Conservation (phyloP, 2,113 vertebrate species). For the Cheilinus undulatus region DNA sequence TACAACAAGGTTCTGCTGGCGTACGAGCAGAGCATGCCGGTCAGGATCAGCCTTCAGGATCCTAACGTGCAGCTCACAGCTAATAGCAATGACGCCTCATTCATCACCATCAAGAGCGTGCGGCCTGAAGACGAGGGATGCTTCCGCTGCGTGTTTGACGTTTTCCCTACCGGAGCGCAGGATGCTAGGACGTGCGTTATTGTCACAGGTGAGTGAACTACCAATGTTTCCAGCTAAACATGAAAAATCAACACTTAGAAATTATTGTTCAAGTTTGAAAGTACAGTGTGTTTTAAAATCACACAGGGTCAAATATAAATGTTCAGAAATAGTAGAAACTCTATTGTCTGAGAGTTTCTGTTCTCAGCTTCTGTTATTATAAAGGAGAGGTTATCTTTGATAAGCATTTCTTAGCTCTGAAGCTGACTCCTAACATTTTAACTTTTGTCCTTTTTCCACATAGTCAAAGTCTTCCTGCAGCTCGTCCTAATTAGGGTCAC, state of each 20-base stretch:
- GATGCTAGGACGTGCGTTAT: conserved; percentile 72
- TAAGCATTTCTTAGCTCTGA: neutral
- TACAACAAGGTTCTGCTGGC: conserved; percentile 63
- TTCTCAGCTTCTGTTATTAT: neutral
- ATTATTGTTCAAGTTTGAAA: no score
- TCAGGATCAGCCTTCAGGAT: conserved; percentile 32
- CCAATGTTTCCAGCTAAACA: no score
- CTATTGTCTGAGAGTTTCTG: neutral
- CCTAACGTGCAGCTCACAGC: conserved; percentile 59
- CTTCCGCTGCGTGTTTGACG: conserved; percentile 81
- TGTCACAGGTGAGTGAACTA: conserved; percentile 70
- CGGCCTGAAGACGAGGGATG: conserved; percentile 72
- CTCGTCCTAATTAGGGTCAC: neutral
- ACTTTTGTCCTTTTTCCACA: conserved; percentile 13
- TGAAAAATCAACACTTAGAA: no score
- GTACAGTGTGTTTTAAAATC: no score
- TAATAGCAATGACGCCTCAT: conserved; percentile 51
- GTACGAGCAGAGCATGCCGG: conserved; percentile 40
- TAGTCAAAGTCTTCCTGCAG: neutral
- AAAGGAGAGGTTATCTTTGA: no score
- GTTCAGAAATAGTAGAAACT: no score
- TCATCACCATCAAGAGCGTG: conserved; percentile 72
- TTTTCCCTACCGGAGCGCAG: conserved; percentile 72
- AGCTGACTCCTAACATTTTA: conserved; percentile 2
- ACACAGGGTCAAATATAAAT: no score